phyloP scores from a whole-genome alignment of 2,888 invertebrate genomes.

The Caenorhabditis imperialis region DNA sequence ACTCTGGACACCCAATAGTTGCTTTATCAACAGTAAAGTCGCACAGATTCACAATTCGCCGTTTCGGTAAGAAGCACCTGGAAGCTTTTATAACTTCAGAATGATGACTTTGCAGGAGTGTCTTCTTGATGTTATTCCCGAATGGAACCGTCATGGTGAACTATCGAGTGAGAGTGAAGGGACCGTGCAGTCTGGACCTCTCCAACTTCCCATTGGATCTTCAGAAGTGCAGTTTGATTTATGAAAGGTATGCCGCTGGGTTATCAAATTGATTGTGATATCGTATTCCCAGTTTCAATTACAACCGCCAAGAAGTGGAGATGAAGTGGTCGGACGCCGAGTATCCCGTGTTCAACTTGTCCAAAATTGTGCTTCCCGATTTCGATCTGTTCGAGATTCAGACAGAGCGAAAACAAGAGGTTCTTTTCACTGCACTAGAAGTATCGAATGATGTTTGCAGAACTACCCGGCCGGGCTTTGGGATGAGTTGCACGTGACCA shows the following conservation, averaged over 20 bases:
- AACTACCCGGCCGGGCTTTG: conserved; percentile 71
- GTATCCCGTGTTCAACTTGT: conserved; percentile 55
- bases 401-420: conserved; percentile 53
- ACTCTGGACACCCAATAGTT: conserved; percentile 76
- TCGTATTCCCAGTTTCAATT: conserved; percentile 65
- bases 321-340: conserved; percentile 68
- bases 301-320: conserved; percentile 67
- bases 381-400: conserved; percentile 65
- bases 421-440: neutral
- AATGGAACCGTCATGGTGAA: conserved; percentile 72
- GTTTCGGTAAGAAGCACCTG: conserved; percentile 46
- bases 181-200: conserved; percentile 66
- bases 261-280: no score
- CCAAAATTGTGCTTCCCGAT: conserved; percentile 67
- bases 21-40: conserved; percentile 72
- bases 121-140: conserved; percentile 72
- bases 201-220: conserved; percentile 68
- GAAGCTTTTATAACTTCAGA: neutral
- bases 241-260: conserved; percentile 67
- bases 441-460: conserved; percentile 38
- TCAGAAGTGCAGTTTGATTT: conserved; percentile 64
- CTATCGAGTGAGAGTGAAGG: conserved; percentile 68
- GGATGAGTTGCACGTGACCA: conserved; percentile 70
- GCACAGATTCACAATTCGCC: conserved; percentile 71
- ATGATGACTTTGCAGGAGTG: conserved; percentile 49